Base-by-base conservation (phyloP, 1,140 invertebrate genomes). In the Bicyclus anynana region DNA sequence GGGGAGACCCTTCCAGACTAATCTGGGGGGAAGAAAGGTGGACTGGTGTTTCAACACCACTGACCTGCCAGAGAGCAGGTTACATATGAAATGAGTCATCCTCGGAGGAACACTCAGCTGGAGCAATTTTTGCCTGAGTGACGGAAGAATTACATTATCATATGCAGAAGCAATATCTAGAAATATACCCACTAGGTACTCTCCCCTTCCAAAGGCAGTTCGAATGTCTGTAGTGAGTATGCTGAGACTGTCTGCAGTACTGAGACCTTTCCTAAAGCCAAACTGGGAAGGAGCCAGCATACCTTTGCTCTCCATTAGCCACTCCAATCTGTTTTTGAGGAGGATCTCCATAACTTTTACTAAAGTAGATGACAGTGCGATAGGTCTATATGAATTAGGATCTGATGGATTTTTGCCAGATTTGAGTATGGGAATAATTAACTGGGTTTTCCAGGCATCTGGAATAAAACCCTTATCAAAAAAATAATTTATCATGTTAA, bases 351-450 rank as follows among this genome's bases (percentile, higher is more conserved):
- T 35, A 7, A 68, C 64, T 50, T 75, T 75, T 20, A 14, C 12
- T 1, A 72, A 14, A 2, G 50, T 51, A 1, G 61, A 70, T 1
- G 67, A 69, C 0, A 70, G 14, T 0, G 67, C 65, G 12, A 76
- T 72, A 6, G 64, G 70, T 10, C 67, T 38, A 48, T 65, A 65
- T 6, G 49, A 57, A n/a, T 16, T 42, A 7, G 65, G 20, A 23
- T 63, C 46, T 16, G 12, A 20, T 20, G 64, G 55, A 9, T 62
- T 23, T 57, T 69, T 71, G 6, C 46, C 38, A 6, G 64, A 66
- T 65, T 76, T 73, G 6, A 64, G 46, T 3, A 73, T 64, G 0
- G 73, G 64, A 10, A 71, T 54, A 12, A 76, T 55, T 18, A 76
- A 54, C 53, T 73, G 70, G 3, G 33, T 23, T 23, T 38, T 38